Evolutionary conservation across 2,888 invertebrate genomes (phyloP).

Genomic region (Lobophora halterata): DNA sequence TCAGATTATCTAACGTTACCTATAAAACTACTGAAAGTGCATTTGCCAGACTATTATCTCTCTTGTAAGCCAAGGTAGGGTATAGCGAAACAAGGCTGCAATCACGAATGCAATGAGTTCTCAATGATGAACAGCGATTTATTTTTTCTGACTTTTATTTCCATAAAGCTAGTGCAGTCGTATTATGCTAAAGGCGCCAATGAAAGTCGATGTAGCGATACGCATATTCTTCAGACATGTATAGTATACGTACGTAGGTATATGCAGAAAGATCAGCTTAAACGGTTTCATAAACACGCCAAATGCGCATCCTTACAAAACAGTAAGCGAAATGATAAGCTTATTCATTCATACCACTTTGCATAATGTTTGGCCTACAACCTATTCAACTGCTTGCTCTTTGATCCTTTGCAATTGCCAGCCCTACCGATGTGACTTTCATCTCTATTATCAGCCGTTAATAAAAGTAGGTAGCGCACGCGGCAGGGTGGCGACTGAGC

Average conservation of each 20-base stretch:
- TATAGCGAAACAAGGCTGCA: conserved; percentile 20
- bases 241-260: background rate
- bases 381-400: conserved; percentile 30
- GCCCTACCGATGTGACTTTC: conserved; percentile 44
- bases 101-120: conserved; percentile 22
- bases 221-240: conserved; percentile 19
- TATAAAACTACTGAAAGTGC: conserved; percentile 63
- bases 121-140: conserved; percentile 19
- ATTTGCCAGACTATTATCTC: conserved; percentile 37
- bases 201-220: conserved; percentile 14
- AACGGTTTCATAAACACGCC: conserved; percentile 17
- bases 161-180: conserved; percentile 12
- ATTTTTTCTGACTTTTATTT: conserved; percentile 19
- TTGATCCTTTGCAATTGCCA: conserved; percentile 35
- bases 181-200: conserved; percentile 14
- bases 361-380: conserved; percentile 30
- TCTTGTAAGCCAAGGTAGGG: conserved; percentile 18
- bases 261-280: conserved; percentile 14
- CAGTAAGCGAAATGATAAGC: conserved; percentile 28
- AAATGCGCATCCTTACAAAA: conserved; percentile 19
- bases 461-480: conserved; percentile 59
- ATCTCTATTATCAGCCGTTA: conserved; percentile 58
- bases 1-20: conserved; percentile 63
- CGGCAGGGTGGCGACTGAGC: conserved; percentile 38
- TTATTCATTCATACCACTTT: conserved; percentile 23